These are phyloP conservation scores for Aptenodytes patagonicus DNA, from an alignment of 2,113 vertebrate species.

Conservation along the genomic window DNA sequence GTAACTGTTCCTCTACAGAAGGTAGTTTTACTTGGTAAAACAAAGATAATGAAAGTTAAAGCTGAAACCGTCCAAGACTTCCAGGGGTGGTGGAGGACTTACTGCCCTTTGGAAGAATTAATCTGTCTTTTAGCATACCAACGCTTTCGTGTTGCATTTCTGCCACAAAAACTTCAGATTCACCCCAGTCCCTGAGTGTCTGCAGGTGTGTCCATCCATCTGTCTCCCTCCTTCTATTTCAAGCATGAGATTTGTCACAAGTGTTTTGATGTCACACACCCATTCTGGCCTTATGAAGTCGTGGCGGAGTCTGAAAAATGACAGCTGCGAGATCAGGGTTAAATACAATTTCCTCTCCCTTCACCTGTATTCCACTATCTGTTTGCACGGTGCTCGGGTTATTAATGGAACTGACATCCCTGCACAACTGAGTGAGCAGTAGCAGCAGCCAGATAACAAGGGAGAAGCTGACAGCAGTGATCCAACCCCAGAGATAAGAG, in stretches of 20 bases:
- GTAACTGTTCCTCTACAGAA: not conserved
- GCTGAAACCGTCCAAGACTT: not conserved
- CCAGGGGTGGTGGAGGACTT: not conserved
- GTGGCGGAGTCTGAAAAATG: constrained; percentile 59
- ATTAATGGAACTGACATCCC: constrained; percentile 80
- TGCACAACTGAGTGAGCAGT: constrained; percentile 73
- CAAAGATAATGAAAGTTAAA: not conserved
- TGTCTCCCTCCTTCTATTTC: constrained; percentile 9
- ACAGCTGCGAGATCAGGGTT: constrained; percentile 67
- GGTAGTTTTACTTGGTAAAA: not conserved
- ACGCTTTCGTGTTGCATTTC: not conserved
- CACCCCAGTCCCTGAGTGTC: not conserved
- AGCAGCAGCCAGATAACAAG: constrained; percentile 75
- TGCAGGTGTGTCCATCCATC: constrained; percentile 6
- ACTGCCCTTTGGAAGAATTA: not conserved
- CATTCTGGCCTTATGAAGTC: constrained; percentile 9
- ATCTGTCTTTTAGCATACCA: not conserved
- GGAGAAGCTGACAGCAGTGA: constrained; percentile 69
- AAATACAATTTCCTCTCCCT: constrained; percentile 75
- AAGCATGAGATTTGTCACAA: constrained; percentile 47
- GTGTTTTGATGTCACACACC: constrained; percentile 40
- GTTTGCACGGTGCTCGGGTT: constrained; percentile 63
- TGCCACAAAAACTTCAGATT: not conserved
- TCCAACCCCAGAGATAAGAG: constrained; percentile 63
- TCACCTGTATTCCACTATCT: constrained; percentile 65